phyloP scores from a whole-genome alignment of 2,113 vertebrate genomes.

The Oreochromis tanganicae region DNA sequence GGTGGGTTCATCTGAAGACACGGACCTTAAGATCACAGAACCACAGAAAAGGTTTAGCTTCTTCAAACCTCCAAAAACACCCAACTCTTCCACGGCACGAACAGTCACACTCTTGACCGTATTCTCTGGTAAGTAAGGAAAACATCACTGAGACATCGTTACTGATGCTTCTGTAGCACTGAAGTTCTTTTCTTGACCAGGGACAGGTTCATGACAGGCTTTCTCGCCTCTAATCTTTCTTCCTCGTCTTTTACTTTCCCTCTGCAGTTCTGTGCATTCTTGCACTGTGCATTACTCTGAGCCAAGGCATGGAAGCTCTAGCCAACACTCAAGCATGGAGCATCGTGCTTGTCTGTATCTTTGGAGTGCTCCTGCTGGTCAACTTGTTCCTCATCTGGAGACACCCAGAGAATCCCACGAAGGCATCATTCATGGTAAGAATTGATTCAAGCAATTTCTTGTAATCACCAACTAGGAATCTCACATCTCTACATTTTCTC shows the following conservation, averaged over 20 bases:
- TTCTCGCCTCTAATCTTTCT: neutral
- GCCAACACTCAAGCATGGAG: slow-evolving; percentile 57
- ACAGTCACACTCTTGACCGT: slow-evolving; percentile 64
- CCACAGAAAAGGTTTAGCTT: slow-evolving; percentile 29
- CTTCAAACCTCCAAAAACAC: slow-evolving; percentile 51
- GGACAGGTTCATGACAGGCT: neutral
- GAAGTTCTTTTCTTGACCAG: neutral
- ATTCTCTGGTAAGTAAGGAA: slow-evolving; percentile 34
- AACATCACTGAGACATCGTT: neutral
- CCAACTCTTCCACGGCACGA: slow-evolving; percentile 60
- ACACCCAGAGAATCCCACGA: slow-evolving; percentile 75
- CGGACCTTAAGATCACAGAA: neutral
- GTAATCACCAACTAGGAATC: neutral
- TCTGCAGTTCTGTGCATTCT: slow-evolving; percentile 64
- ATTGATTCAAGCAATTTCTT: neutral
- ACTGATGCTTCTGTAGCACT: neutral
- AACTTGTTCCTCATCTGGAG: slow-evolving; percentile 71
- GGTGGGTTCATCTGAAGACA: slow-evolving; percentile 16
- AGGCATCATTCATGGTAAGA: slow-evolving; percentile 78
- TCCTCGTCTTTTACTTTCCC: neutral
- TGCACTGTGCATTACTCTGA: slow-evolving; percentile 59
- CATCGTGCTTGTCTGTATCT: slow-evolving; percentile 53
- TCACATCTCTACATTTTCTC: neutral
- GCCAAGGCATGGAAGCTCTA: slow-evolving; percentile 60
- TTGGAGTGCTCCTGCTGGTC: slow-evolving; percentile 60